Percentiles rank a stretch among this genome's conserved stretches.
phyloP scores from a whole-genome alignment of 2,113 vertebrate species.

The Prionailurus bengalensis region DNA sequence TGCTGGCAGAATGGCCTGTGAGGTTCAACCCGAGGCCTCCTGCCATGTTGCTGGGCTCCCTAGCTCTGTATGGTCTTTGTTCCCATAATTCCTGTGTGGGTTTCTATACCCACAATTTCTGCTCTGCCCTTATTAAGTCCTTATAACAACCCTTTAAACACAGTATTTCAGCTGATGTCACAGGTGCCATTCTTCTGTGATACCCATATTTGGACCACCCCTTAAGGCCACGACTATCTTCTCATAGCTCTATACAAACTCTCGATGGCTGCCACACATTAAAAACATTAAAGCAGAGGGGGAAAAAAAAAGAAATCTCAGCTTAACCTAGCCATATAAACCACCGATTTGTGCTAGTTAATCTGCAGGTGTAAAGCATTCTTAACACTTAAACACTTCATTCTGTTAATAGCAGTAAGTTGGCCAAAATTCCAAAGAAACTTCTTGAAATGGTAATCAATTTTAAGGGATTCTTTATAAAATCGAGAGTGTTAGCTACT shows the following conservation, averaged over 20 bases:
- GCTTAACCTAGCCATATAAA: background rate
- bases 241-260: background rate
- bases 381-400: constrained; percentile 45
- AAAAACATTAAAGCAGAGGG: constrained; percentile 2
- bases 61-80: background rate
- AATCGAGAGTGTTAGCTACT: constrained; percentile 33
- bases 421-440: constrained; percentile 51
- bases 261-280: background rate
- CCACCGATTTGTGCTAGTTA: background rate
- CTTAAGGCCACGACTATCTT: background rate
- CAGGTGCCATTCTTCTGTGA: background rate
- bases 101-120: background rate
- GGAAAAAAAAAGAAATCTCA: background rate
- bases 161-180: background rate
- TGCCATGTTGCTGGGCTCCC: background rate
- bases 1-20: background rate
- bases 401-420: constrained; percentile 4
- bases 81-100: background rate
- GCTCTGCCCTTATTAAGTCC: background rate
- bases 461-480: constrained; percentile 61
- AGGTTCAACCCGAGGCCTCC: background rate
- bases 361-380: background rate
- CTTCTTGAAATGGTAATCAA: constrained; percentile 30
- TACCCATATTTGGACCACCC: background rate
- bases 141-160: background rate